Evolutionary conservation across 1,140 invertebrate species (phyloP), one percentile per base, ranked within the genome.

Genomic region (Drosophila grimshawi): DNA sequence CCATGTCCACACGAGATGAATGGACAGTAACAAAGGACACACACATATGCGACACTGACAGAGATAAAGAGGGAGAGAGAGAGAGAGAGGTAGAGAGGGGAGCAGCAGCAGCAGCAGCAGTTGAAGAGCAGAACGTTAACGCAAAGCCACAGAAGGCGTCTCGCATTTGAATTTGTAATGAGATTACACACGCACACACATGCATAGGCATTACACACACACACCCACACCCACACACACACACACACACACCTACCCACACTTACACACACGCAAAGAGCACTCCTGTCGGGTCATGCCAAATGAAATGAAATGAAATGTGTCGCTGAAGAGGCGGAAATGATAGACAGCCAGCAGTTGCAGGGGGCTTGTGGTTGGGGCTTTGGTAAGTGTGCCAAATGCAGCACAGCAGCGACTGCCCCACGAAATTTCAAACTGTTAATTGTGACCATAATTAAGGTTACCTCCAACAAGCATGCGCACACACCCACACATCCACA

Each of bases 381-480:
- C 8, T 4, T 33, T 32, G 37, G 48, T 51, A 68, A 69, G 43
- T 69, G 59, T 62, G 65, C 71, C 65, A 69, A 62, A 60, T 61
- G 66, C 56, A 67, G 63, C 35, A 37, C 33, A 33, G 33, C 33
- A 33, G 3, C 33, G n/a, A 43, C 10, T 43, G 39, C 39, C 19
- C 32, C 19, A 51, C 67, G 46, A 33, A 74, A 74, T 48, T 77
- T 82, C 76, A 71, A 71, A 85, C 83, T 89, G 80, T 83, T 86
- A 86, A 86, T 86, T 88, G 83, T 89, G 85, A 70, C 85, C 83
- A 86, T 86, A 89, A 86, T 86, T 89, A 89, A 89, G 80, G 80
- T 86, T 85, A 85, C 77, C 76, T 72, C 66, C 65, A 71, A 53
- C 59, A 49, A 39, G 46, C 41, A 64, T 51, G 51, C 69, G 66